These are phyloP conservation scores for Phoxinus dragarum DNA, from an alignment of 2,797 vertebrate genomes.

Conservation along the genomic window DNA sequence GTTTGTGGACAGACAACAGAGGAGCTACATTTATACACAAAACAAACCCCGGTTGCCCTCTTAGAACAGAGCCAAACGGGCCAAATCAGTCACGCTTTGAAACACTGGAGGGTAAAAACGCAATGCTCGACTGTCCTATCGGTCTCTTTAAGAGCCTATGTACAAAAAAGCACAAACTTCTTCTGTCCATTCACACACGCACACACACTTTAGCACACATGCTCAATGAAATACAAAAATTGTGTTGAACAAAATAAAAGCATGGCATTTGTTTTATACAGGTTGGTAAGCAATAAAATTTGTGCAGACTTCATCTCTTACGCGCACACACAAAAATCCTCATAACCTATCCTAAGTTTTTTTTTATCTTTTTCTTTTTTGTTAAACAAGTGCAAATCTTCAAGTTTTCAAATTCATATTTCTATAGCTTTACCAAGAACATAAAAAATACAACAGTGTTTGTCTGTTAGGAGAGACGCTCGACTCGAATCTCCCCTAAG, in stretches of 20 bases:
- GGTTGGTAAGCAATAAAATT: slow-evolving; percentile 61
- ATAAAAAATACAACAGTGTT: slow-evolving; percentile 66
- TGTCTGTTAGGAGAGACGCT: slow-evolving; percentile 56
- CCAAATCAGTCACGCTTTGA: slow-evolving; percentile 50
- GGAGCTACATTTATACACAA: slow-evolving; percentile 55
- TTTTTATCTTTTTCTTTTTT: slow-evolving; percentile 48
- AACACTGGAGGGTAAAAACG: slow-evolving; percentile 48
- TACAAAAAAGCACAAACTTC: slow-evolving; percentile 44
- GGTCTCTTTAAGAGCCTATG: slow-evolving; percentile 48
- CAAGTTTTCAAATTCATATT: slow-evolving; percentile 66
- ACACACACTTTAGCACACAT: slow-evolving; percentile 50
- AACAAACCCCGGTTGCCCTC: slow-evolving; percentile 35
- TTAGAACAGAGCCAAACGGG: slow-evolving; percentile 43
- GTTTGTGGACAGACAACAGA: slow-evolving; percentile 55
- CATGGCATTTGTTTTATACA: slow-evolving; percentile 64
- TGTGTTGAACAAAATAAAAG: slow-evolving; percentile 62
- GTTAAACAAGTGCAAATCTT: slow-evolving; percentile 71
- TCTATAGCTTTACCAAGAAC: slow-evolving; percentile 64
- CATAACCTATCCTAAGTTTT: slow-evolving; percentile 44
- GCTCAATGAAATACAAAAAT: slow-evolving; percentile 54
- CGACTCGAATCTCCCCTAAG: slow-evolving; percentile 8
- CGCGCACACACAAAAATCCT: slow-evolving; percentile 53
- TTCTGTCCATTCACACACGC: slow-evolving; percentile 22
- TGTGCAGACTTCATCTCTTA: slow-evolving; percentile 64
- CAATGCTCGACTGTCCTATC: slow-evolving; percentile 43